Conservation (phyloP, 35 echinoderm and acorn worm species). For the Chiridota heheva region DNA sequence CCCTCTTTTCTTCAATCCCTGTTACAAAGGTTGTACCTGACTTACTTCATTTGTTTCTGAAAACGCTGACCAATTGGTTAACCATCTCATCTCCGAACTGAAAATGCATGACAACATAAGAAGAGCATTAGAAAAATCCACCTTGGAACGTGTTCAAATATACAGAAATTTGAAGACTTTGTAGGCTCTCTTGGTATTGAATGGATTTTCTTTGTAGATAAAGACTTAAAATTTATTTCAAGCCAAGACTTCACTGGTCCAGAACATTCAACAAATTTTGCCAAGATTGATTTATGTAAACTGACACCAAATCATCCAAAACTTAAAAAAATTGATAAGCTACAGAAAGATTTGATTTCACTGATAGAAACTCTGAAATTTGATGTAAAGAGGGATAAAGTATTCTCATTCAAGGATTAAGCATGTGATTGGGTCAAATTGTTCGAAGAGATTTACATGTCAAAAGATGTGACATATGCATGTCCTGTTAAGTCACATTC, state of each 20-base stretch:
- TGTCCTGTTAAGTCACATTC: background rate
- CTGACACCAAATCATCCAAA: background rate
- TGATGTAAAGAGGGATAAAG: too few relatives aligned
- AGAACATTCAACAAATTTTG: background rate
- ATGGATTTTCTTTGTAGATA: slow-evolving; percentile 15
- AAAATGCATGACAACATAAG: slow-evolving; percentile 23
- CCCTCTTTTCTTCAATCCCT: slow-evolving; percentile 12
- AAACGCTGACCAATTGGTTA: slow-evolving; percentile 12
- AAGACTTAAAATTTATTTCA: background rate
- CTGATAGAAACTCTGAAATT: too few relatives aligned
- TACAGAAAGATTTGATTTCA: background rate
- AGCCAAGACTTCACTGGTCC: slow-evolving; percentile 24
- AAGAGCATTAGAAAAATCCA: background rate
- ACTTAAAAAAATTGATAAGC: background rate
- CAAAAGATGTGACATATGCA: slow-evolving; percentile 34
- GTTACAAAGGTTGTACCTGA: slow-evolving; percentile 10
- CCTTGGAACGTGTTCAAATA: background rate
- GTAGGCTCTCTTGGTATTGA: slow-evolving; percentile 1
- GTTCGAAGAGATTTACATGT: slow-evolving; percentile 11
- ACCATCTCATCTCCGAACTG: slow-evolving; percentile 5
- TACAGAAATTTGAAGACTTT: slow-evolving; percentile 19
- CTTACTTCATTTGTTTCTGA: background rate
- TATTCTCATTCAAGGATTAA: too few relatives aligned
- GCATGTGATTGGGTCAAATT: slow-evolving; percentile 30
- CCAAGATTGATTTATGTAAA: background rate